phyloP scores from a whole-genome alignment of 2,113 vertebrate genomes.

The Pelecanus crispus region DNA sequence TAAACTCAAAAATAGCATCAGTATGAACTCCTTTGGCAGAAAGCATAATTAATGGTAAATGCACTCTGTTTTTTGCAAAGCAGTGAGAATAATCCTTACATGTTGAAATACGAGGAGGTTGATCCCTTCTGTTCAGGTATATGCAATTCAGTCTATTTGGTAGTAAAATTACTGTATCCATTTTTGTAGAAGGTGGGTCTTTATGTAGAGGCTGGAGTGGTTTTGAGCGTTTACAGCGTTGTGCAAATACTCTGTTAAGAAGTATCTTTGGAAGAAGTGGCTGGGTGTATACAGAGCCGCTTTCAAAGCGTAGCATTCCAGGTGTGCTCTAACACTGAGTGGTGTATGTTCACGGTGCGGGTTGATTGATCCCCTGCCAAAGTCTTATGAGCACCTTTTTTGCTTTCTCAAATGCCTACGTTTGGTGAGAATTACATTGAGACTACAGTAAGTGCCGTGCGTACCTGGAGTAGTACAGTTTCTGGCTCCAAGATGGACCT shows the following conservation, averaged over 20 bases:
- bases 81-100: not conserved
- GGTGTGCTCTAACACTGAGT: not conserved
- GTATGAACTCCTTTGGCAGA: not conserved
- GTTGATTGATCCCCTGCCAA: not conserved
- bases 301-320: not conserved
- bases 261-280: not conserved
- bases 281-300: not conserved
- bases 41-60: not conserved
- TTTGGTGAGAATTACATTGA: not conserved
- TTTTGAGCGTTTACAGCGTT: not conserved
- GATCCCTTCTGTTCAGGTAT: not conserved
- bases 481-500: not conserved
- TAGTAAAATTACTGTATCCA: not conserved
- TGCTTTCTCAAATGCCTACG: not conserved
- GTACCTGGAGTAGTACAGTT: not conserved
- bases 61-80: not conserved
- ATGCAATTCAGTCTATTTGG: not conserved
- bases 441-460: accelerated
- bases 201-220: not conserved
- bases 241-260: not conserved
- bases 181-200: not conserved
- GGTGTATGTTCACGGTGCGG: not conserved
- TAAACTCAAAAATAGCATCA: not conserved
- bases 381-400: not conserved
- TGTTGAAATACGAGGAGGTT: not conserved